A percentile compares a stretch with the other conserved stretches of the same genome.
Conservation (phyloP, 2,113 vertebrate species). For the Odontesthes bonariensis region DNA sequence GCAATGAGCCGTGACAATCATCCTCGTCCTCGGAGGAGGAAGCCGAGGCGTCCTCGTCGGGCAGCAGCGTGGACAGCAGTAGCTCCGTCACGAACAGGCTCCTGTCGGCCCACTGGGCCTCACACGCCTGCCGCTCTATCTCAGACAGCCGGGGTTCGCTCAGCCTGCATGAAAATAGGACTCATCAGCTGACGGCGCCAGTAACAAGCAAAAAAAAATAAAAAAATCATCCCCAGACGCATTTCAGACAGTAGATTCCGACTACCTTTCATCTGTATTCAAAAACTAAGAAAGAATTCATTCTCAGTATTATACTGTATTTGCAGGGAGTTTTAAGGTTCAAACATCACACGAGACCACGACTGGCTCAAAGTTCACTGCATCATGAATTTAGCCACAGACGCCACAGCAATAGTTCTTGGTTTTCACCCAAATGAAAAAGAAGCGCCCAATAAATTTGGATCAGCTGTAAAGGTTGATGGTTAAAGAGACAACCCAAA, state of each 20-base stretch:
- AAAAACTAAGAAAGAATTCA: too few relatives aligned
- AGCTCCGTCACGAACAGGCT: conserved; percentile 98
- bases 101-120: conserved; percentile 94
- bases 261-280: too few relatives aligned
- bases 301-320: too few relatives aligned
- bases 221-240: neutral
- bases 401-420: too few relatives aligned
- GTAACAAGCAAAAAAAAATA: neutral
- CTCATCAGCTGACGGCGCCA: neutral
- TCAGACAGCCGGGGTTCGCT: conserved; percentile 98
- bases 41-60: conserved; percentile 86
- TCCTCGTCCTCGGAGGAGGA: conserved; percentile 94
- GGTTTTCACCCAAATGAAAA: too few relatives aligned
- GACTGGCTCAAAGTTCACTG: too few relatives aligned
- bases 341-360: too few relatives aligned
- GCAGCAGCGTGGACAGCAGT: conserved; percentile 96
- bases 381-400: too few relatives aligned
- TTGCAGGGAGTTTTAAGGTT: too few relatives aligned
- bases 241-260: neutral
- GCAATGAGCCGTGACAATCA: conserved; percentile 82
- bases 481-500: neutral
- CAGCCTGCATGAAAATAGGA: conserved; percentile 83
- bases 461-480: too few relatives aligned
- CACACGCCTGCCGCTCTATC: conserved; percentile 93
- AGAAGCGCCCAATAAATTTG: too few relatives aligned